Evolutionary conservation across 2,113 vertebrate genomes (phyloP).

Genomic region (Myotis davidii): DNA sequence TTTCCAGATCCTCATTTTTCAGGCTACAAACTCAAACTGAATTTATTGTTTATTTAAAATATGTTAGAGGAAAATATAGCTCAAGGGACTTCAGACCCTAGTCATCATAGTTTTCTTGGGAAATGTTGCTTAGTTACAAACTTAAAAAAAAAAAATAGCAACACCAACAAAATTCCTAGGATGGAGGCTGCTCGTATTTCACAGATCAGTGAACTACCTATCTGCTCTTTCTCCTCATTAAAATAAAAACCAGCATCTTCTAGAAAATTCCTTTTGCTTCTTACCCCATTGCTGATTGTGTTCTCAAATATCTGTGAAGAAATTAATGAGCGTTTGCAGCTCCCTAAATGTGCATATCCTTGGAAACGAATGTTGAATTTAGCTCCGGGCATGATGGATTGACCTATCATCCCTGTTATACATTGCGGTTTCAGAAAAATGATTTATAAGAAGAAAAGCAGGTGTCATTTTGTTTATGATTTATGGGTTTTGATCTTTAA

Average conservation of each 20-base stretch:
- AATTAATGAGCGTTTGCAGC: constrained; percentile 69
- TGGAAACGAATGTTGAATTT: constrained; percentile 65
- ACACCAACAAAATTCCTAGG: neutral
- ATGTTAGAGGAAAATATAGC: neutral
- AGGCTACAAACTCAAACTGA: neutral
- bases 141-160: neutral
- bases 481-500: constrained; percentile 72
- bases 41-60: constrained; percentile 27
- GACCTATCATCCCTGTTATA: constrained; percentile 34
- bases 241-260: constrained; percentile 60
- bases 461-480: constrained; percentile 68
- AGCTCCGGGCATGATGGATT: constrained; percentile 66
- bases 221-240: constrained; percentile 51
- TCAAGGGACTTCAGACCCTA: neutral
- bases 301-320: constrained; percentile 62
- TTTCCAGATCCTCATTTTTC: neutral
- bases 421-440: constrained; percentile 52
- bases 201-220: neutral
- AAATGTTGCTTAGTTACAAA: constrained; percentile 39
- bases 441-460: constrained; percentile 72
- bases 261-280: constrained; percentile 51
- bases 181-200: neutral
- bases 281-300: constrained; percentile 4
- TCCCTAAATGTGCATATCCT: constrained; percentile 38
- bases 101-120: neutral